Evolutionary conservation across 37 sponge, comb jelly and placozoan species (phyloP).

Genomic region (Diacarnus erythraeanus): DNA sequence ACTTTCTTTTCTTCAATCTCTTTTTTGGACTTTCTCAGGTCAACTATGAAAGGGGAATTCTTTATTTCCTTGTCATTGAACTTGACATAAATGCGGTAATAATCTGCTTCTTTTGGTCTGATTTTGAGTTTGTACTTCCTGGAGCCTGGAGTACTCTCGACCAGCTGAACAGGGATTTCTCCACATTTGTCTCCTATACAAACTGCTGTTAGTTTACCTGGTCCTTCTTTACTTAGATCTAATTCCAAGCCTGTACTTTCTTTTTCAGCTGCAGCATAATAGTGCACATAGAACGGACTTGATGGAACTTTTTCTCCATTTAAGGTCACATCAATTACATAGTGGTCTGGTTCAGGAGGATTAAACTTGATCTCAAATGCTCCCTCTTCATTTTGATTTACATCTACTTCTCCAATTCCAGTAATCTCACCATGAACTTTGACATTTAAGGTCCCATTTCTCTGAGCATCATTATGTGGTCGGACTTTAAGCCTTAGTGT

Average conservation of each 20-base stretch:
- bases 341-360: slow-evolving; percentile 59
- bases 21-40: slow-evolving; percentile 3
- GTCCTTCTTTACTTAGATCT: neutral
- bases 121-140: slow-evolving; percentile 35
- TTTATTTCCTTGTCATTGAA: slow-evolving; percentile 42
- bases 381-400: slow-evolving; percentile 1
- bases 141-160: slow-evolving; percentile 6
- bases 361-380: slow-evolving; percentile 43
- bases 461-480: slow-evolving; percentile 12
- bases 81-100: slow-evolving; percentile 34
- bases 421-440: slow-evolving; percentile 39
- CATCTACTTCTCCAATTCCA: neutral
- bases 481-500: slow-evolving; percentile 24
- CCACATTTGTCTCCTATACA: slow-evolving; percentile 43
- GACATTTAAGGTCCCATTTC: slow-evolving; percentile 27
- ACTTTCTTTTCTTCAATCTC: neutral
- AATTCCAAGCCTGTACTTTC: neutral
- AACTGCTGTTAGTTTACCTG: slow-evolving; percentile 25
- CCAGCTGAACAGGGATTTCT: slow-evolving; percentile 44
- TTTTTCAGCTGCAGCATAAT: neutral
- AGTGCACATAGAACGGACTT: slow-evolving; percentile 63
- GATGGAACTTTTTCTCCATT: slow-evolving; percentile 39
- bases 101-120: slow-evolving; percentile 41
- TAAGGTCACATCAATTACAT: slow-evolving; percentile 37
- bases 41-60: slow-evolving; percentile 56